Evolutionary conservation across 1,140 invertebrate species (phyloP).

Genomic region (Bombus sylvicola): DNA sequence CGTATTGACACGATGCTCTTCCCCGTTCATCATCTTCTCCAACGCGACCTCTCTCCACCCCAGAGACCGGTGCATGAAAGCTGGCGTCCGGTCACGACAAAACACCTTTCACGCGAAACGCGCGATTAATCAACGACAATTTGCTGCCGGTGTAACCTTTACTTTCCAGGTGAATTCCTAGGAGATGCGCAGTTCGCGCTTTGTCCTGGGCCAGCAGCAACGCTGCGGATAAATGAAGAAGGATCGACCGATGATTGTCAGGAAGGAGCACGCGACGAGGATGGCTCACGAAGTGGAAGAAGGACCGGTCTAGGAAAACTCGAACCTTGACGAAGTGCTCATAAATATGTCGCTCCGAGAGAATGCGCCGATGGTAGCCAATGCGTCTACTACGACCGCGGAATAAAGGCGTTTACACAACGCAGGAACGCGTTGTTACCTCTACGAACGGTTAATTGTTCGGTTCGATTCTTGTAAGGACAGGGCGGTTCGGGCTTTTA

Average conservation of each 20-base stretch:
- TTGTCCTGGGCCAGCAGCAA: not conserved
- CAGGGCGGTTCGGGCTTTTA: not conserved
- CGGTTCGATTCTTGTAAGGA: not conserved
- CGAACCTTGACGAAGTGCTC: slow-evolving; percentile 60
- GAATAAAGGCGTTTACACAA: slow-evolving; percentile 41
- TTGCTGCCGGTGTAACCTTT: slow-evolving; percentile 17
- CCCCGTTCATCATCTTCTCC: not conserved
- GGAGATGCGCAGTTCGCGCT: not conserved
- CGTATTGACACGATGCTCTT: not conserved
- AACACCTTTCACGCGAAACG: slow-evolving; percentile 24
- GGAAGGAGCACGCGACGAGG: not conserved
- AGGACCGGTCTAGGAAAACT: slow-evolving; percentile 49
- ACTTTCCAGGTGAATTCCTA: slow-evolving; percentile 29
- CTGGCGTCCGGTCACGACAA: slow-evolving; percentile 12
- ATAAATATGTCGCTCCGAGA: slow-evolving; percentile 55
- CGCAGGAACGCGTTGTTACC: not conserved
- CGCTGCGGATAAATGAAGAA: slow-evolving; percentile 21
- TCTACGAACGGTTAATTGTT: not conserved
- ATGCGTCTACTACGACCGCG: slow-evolving; percentile 33
- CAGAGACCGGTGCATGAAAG: not conserved
- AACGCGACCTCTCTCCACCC: not conserved
- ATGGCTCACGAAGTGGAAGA: slow-evolving; percentile 1
- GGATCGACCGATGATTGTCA: slow-evolving; percentile 29
- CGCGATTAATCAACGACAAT: slow-evolving; percentile 43
- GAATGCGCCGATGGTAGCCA: slow-evolving; percentile 50